phyloP scores from a whole-genome alignment of 1,140 invertebrate species.

The Sipha flava region DNA sequence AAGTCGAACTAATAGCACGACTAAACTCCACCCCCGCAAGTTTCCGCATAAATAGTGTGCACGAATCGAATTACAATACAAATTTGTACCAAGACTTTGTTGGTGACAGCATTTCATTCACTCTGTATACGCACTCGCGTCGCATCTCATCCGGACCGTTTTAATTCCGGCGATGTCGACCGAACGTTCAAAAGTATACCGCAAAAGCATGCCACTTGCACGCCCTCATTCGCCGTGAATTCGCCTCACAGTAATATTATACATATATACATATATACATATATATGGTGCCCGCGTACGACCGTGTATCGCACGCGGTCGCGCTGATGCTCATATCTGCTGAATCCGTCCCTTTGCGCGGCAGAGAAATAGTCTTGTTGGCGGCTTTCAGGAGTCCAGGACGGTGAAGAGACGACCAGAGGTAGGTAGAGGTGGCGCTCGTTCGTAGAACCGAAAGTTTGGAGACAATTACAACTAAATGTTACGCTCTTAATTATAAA shows the following conservation, averaged over 20 bases:
- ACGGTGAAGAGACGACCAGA: too few relatives aligned
- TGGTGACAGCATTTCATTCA: not conserved
- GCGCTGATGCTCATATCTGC: too few relatives aligned
- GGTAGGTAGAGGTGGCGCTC: too few relatives aligned
- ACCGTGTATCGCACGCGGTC: too few relatives aligned
- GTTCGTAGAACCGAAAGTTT: constrained; percentile 7
- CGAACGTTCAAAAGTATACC: not conserved
- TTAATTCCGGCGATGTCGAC: not conserved
- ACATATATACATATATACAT: not conserved
- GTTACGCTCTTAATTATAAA: constrained; percentile 32
- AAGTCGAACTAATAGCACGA: too few relatives aligned
- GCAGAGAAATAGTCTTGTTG: not conserved
- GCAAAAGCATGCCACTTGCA: not conserved
- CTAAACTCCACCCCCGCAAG: too few relatives aligned
- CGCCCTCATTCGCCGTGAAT: not conserved
- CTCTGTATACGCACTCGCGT: not conserved
- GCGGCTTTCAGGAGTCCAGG: not conserved
- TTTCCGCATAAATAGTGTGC: too few relatives aligned
- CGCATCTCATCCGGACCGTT: not conserved
- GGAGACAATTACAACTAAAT: constrained; percentile 27
- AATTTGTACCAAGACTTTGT: not conserved
- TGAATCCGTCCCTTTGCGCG: too few relatives aligned
- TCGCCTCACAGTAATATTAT: too few relatives aligned
- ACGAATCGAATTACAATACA: too few relatives aligned
- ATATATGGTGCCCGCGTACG: not conserved